These are phyloP conservation scores for Drosophila austrosaltans DNA, from an alignment of 2,888 invertebrate genomes.

Conservation along the genomic window DNA sequence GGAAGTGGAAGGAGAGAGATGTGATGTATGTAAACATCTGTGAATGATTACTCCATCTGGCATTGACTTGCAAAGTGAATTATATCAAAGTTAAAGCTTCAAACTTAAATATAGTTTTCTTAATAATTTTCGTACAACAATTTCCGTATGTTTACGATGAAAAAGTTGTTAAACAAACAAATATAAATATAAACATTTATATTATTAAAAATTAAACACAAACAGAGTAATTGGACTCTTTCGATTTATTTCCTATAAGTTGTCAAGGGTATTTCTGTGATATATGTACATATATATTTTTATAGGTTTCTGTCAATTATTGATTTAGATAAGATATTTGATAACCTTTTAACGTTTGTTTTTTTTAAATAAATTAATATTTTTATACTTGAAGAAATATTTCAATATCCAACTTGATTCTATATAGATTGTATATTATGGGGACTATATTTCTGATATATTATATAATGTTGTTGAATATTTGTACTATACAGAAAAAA, in stretches of 20 bases:
- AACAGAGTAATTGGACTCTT: background rate
- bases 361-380: no score
- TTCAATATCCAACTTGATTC: no score
- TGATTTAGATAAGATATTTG: no score
- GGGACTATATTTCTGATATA: no score
- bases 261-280: background rate
- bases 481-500: no score
- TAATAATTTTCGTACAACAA: background rate
- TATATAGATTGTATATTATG: no score
- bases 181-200: background rate
- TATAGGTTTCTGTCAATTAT: no score
- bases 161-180: conserved; percentile 2
- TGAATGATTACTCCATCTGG: conserved; percentile 4
- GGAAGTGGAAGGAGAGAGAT: background rate
- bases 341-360: no score
- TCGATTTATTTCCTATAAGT: background rate
- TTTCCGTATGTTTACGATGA: background rate
- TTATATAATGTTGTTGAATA: no score
- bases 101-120: background rate
- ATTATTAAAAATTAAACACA: background rate
- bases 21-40: background rate
- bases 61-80: background rate
- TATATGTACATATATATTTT: no score
- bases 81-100: conserved; percentile 1
- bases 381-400: no score